Percentiles rank a stretch among this genome's conserved stretches.
Evolutionary conservation across 64 coral and sea anemone genomes (phyloP).

Genomic region (Montipora cactus): DNA sequence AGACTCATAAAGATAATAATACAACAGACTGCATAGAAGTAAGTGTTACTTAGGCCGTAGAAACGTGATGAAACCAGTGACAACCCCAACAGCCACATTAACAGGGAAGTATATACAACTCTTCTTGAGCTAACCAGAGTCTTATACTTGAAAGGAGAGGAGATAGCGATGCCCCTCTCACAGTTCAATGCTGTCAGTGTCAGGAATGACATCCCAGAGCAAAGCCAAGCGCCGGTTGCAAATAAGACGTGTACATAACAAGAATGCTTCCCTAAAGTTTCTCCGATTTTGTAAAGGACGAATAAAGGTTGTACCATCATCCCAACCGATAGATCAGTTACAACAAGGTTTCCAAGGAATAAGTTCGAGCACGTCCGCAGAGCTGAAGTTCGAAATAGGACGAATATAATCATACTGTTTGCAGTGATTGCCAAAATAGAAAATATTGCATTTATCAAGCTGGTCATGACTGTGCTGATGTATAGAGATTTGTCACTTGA

Average conservation of each 20-base stretch:
- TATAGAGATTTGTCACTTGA: conserved; percentile 37
- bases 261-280: conserved; percentile 56
- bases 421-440: conserved; percentile 65
- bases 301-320: conserved; percentile 84
- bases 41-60: conserved; percentile 42
- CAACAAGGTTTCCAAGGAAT: conserved; percentile 82
- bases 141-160: conserved; percentile 64
- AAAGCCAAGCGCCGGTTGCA: conserved; percentile 83
- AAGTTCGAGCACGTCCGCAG: conserved; percentile 82
- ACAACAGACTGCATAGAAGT: conserved; percentile 64
- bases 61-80: conserved; percentile 70
- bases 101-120: conserved; percentile 40
- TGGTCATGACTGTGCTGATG: conserved; percentile 48
- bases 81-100: conserved; percentile 61
- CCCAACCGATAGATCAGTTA: conserved; percentile 81
- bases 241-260: conserved; percentile 77
- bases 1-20: conserved; percentile 68
- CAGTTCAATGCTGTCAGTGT: conserved; percentile 74
- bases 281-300: conserved; percentile 75
- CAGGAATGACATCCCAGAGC: conserved; percentile 82
- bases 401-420: conserved; percentile 68
- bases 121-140: conserved; percentile 37
- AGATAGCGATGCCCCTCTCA: conserved; percentile 84
- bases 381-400: conserved; percentile 59
- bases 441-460: conserved; percentile 64